Evolutionary conservation across 2,113 vertebrate species (phyloP), one percentile per base, ranked within the genome.

Genomic region (Tinamus guttatus): DNA sequence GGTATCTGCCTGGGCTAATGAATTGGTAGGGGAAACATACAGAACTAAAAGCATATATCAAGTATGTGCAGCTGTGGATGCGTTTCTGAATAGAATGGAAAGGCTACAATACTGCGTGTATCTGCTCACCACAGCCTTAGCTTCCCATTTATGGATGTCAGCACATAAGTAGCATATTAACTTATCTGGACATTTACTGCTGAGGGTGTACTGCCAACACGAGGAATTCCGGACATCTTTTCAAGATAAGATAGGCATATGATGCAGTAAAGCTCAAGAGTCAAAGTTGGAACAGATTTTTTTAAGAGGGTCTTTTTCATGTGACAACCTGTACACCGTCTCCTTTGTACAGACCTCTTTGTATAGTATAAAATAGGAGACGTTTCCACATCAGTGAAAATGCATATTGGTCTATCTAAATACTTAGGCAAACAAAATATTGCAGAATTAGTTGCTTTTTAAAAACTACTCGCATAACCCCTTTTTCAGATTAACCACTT

Each of bases 191-290:
- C 43, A 1, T 34, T 70, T 52, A 19, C 52, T 93, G 95, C 88
- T 89, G 71, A 65, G 68, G 87, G 96, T 94, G 96, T 73, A 40
- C 93, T 96, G 96, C 98, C 98, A 97, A 92, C 81, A 40, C 96
- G 95, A 96, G 96, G 93, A 93, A 96, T 90, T 97, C 95, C 92
- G 9, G 91, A 91, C 97, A 97, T 97, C 97, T 94, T 94, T 95
- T 25, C 45, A 54, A 98, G 98, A 99, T 99, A 98, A 99, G 98
- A 98, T 98, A 98, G 90, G 80, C 94, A 54, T 75, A 91, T 71
- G 73, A 90, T 96, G 93, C 71, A 87, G 86, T 20, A 85, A 59
- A 89, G 47, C 94, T 95, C 54, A 60, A 76, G 81, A 80, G 94
- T 71, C 92, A 59, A 89, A 54, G 81, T 82, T 80, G 65, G 73